Evolutionary conservation across 1,140 invertebrate species (phyloP).

Genomic region (Bicyclus anynana): DNA sequence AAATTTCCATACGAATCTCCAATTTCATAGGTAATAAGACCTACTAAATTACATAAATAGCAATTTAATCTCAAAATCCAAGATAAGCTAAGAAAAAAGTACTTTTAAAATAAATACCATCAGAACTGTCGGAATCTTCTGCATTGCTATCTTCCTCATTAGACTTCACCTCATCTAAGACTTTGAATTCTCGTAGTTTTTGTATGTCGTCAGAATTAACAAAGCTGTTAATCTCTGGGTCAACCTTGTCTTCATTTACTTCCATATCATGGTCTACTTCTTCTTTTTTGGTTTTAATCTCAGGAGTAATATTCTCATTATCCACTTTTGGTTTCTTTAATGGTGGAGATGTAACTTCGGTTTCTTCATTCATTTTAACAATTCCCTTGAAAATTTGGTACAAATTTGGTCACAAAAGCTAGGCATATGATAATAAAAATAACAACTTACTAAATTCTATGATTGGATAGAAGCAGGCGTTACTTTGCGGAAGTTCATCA

Average conservation of each 20-base stretch:
- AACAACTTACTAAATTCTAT: too few relatives aligned
- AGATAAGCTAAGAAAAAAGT: neutral
- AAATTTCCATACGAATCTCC: too few relatives aligned
- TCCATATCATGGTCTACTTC: slow-evolving; percentile 18
- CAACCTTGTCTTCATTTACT: slow-evolving; percentile 24
- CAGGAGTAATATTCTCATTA: neutral
- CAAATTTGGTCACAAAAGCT: neutral
- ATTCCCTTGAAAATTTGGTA: slow-evolving; percentile 29
- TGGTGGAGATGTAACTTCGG: slow-evolving; percentile 26
- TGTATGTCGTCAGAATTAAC: slow-evolving; percentile 54
- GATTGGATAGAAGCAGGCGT: too few relatives aligned
- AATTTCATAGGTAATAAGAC: too few relatives aligned
- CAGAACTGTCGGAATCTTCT: slow-evolving; percentile 51
- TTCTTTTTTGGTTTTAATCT: neutral
- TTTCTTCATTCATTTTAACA: slow-evolving; percentile 39
- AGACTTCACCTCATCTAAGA: slow-evolving; percentile 85
- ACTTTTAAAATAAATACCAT: slow-evolving; percentile 46
- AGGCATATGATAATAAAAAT: neutral
- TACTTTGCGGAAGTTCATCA: too few relatives aligned
- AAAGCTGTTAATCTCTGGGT: slow-evolving; percentile 48
- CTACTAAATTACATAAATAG: neutral
- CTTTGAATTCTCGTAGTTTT: slow-evolving; percentile 81
- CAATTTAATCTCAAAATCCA: neutral
- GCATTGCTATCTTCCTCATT: slow-evolving; percentile 79
- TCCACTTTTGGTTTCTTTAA: slow-evolving; percentile 35